Evolutionary conservation across 2,888 invertebrate species (phyloP).

Genomic region (Agriopis leucophaearia): DNA sequence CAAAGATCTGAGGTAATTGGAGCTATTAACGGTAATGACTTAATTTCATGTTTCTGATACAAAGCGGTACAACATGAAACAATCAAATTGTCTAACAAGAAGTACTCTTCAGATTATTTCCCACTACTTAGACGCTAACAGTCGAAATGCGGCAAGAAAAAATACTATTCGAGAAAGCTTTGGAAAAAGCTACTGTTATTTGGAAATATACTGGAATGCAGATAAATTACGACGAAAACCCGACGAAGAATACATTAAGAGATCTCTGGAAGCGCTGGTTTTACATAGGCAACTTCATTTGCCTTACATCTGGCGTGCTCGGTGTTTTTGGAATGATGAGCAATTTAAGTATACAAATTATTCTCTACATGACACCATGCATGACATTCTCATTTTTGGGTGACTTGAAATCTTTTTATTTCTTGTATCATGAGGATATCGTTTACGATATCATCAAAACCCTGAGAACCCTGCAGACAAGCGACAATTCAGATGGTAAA

Average conservation of each 20-base stretch:
- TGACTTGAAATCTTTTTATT: conserved; percentile 52
- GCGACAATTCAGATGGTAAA: conserved; percentile 17
- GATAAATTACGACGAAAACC: conserved; percentile 19
- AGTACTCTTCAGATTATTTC: background rate
- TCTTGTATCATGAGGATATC: conserved; percentile 50
- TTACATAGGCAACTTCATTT: conserved; percentile 46
- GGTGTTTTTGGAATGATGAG: conserved; percentile 30
- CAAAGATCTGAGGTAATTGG: conserved; percentile 2
- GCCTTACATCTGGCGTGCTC: conserved; percentile 41
- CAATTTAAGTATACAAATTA: conserved; percentile 46
- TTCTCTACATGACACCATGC: conserved; percentile 59
- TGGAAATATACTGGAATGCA: conserved; percentile 40
- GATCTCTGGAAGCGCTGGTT: conserved; percentile 48
- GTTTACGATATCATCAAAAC: conserved; percentile 52
- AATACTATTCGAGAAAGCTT: conserved; percentile 49
- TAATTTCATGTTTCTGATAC: conserved; percentile 18
- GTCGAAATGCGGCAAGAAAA: conserved; percentile 43
- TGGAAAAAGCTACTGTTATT: conserved; percentile 48
- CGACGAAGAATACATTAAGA: background rate
- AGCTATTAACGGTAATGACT: conserved; percentile 20
- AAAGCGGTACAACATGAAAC: background rate
- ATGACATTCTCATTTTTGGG: conserved; percentile 55
- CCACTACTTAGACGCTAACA: background rate
- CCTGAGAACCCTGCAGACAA: conserved; percentile 42
- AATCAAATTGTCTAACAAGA: background rate